phyloP scores from a whole-genome alignment of 1,140 invertebrate genomes.

The Pseudomyrmex dendroicus region DNA sequence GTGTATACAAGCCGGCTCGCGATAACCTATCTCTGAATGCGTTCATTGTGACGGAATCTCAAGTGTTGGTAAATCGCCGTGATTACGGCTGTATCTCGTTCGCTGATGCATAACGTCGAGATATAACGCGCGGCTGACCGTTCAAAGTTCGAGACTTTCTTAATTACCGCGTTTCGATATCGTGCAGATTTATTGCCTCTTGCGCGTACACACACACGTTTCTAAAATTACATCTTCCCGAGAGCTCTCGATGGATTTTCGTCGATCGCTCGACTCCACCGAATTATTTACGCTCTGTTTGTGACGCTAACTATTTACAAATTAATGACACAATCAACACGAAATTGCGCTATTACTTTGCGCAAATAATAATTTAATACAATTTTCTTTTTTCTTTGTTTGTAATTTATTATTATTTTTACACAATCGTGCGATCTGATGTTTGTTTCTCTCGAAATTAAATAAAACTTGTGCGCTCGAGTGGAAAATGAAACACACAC shows the following conservation, averaged over 20 bases:
- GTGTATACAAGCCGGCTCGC: conserved; percentile 14
- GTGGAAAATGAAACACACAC: neutral
- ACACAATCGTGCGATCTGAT: neutral
- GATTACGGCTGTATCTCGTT: conserved; percentile 64
- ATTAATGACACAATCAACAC: neutral
- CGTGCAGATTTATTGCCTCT: conserved; percentile 58
- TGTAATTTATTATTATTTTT: neutral
- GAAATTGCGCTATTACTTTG: no score
- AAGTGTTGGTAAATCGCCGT: conserved; percentile 71
- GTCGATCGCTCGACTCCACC: neutral
- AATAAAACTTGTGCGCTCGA: neutral
- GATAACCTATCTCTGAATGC: conserved; percentile 64
- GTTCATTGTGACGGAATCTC: conserved; percentile 65
- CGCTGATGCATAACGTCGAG: conserved; percentile 47
- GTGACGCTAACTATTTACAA: neutral
- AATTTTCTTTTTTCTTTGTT: no score
- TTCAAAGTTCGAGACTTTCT: conserved; percentile 72
- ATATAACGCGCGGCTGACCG: conserved; percentile 41
- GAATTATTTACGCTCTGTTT: conserved; percentile 11
- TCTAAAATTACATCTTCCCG: conserved; percentile 39
- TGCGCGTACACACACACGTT: neutral
- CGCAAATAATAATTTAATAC: neutral
- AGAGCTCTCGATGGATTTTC: conserved; percentile 1
- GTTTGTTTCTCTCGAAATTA: neutral
- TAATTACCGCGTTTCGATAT: conserved; percentile 66